Evolutionary conservation across 2,113 vertebrate genomes (phyloP).

Genomic region (Ivindomyrus marchei): DNA sequence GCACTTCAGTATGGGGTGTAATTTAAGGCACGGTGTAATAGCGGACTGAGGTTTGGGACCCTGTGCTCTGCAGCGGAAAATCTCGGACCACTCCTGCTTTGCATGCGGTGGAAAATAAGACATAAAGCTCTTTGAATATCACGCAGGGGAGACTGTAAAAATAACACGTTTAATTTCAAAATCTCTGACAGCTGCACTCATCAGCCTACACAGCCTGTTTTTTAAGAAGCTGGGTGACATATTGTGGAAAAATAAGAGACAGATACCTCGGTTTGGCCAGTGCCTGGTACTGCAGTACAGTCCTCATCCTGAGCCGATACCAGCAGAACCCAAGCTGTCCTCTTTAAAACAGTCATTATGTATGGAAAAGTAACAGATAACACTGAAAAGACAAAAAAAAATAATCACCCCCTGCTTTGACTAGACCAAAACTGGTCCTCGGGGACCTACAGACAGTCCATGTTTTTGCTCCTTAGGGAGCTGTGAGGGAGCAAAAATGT

Average conservation of each 20-base stretch:
- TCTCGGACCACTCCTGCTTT: background rate
- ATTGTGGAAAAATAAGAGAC: background rate
- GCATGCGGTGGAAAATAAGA: background rate
- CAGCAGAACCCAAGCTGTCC: background rate
- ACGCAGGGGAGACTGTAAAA: background rate
- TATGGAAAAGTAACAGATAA: background rate
- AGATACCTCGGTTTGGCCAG: background rate
- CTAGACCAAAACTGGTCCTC: background rate
- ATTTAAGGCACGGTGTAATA: background rate
- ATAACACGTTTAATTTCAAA: background rate
- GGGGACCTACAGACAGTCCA: too few species aligned
- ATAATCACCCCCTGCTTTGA: background rate
- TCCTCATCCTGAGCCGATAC: background rate
- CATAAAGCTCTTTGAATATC: background rate
- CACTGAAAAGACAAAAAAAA: background rate
- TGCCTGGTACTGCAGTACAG: background rate
- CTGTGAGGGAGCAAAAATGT: too few species aligned
- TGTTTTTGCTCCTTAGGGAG: too few species aligned
- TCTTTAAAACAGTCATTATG: background rate
- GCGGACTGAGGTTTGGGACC: background rate
- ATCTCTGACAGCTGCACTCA: background rate
- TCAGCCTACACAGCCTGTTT: background rate
- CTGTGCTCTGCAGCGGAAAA: background rate
- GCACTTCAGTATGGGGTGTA: background rate
- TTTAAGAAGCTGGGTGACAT: background rate